Evolutionary conservation across 2,888 invertebrate species (phyloP).

Genomic region (Balanococcus diminutus): DNA sequence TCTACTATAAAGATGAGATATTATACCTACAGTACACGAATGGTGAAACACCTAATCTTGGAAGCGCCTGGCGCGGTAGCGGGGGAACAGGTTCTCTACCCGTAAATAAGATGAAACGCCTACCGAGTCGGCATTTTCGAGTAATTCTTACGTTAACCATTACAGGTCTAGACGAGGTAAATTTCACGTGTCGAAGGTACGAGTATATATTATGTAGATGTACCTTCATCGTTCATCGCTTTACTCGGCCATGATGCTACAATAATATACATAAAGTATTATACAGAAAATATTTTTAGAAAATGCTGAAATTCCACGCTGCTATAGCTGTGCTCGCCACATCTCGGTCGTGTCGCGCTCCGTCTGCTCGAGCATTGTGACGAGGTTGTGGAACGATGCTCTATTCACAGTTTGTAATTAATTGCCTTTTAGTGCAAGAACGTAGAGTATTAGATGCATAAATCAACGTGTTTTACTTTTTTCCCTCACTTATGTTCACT

Average conservation of each 20-base stretch:
- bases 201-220: not conserved
- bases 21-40: too few species aligned
- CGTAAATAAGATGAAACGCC: conserved; percentile 7
- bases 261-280: not conserved
- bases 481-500: not conserved
- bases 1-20: not conserved
- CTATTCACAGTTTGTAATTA: not conserved
- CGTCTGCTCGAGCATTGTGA: not conserved
- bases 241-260: not conserved
- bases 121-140: not conserved
- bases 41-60: not conserved
- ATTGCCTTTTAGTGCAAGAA: conserved; percentile 17
- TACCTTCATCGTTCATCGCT: not conserved
- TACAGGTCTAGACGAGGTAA: conserved; percentile 7
- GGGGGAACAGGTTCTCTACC: conserved; percentile 10
- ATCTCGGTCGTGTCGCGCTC: not conserved
- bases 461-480: conserved; percentile 9
- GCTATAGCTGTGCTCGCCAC: not conserved
- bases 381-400: not conserved
- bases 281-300: not conserved
- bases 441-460: not conserved
- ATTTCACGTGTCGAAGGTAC: conserved; percentile 22
- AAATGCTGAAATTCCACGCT: not conserved
- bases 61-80: not conserved
- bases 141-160: conserved; percentile 13